Base-by-base conservation (phyloP, 2,888 invertebrate genomes). In the Hirtodrosophila histrioides region DNA sequence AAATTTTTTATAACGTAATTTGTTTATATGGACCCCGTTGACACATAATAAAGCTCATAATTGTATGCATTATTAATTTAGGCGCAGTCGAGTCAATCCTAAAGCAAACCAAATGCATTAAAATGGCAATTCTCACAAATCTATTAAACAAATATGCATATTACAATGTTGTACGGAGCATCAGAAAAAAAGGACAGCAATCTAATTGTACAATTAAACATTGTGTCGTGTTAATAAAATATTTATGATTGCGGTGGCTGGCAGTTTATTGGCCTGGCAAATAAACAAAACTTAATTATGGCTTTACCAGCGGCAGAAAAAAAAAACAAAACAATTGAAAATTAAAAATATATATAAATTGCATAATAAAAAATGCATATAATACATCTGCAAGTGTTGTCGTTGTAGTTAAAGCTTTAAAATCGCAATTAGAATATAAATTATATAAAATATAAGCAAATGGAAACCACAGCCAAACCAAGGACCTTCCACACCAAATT, bases 241-340 rank as follows among this genome's bases (percentile, higher is more conserved):
- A 84, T 86, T 84, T 81, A 84, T 72, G 61, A 75, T 69, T 81
- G 86, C 65, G 79, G 78, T 51, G 35, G 45, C 55, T 48, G 60
- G 61, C 64, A 62, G 65, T 73, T 80, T 83, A 83, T 83, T 76
- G 61, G 64, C 57, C 65, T 53, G 68, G 49, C 69, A 71, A 81
- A 84, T 81, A 75, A 75, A 75, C 69, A 70, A 86, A 83, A 86
- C 86, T 81, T 84, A 84, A 86, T 84, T 84, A 79, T 64, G 77
- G 54, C 31, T 55, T 56, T 49, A 44, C 33, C 37, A 55, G 46
- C 12, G 46, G 53, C 29, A 17, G 12, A 48, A 40, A 39, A 39
- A 40, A 61, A 66, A 66, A 37, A 41, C 7, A 3, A 44, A 44
- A 36, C 41, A 51, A 45, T 39, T 17, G 41, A 33, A 49, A 58